Evolutionary conservation across 35 echinoderm and acorn worm species (phyloP), one percentile per base, ranked within the genome.

Genomic region (Holothuria glaberrima): DNA sequence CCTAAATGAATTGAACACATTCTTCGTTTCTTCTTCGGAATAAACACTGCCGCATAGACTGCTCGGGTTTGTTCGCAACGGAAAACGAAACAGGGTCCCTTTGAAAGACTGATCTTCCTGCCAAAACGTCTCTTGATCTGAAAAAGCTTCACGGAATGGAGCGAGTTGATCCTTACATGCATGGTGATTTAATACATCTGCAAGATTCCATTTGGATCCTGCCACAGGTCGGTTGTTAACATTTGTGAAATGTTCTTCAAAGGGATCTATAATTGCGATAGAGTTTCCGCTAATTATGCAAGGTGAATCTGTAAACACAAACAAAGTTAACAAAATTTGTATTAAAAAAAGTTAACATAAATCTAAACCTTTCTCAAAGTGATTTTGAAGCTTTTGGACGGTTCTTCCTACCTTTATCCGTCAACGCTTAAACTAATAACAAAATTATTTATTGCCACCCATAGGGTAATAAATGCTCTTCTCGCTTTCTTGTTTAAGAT

Each of bases 231-330:
- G 46, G 59, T 71, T 46, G n/a, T 77, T 34, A 57, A 84, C 45
- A 72, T 82, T 32, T 30, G n/a, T 82, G 57, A 95, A 92, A 63
- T 92, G 56, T 88, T 68, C 70, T 84, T 90, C 82, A 30, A 78
- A 81, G 6, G 94, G 94, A 74, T 95, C 94, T 2, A 95, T 63
- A 28, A 92, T 89, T 6, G 81, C 91, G 25, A 95, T 58, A 52
- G 91, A 45, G 3, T 81, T 21, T 13, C 87, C 90, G 48, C 94
- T 95, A 5, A 95, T 35, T 31, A 95, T 81, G 36, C 90, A 84
- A 12, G 94, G 94, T 22, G 90, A 38, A 48, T 78, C 74, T 78
- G 74, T n/a, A n/a, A 16, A 48, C 6, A 48, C 34, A 22, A n/a
- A 56, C 44, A 4, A 54, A 54, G 13, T 54, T 9, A 54, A 54